Evolutionary conservation across 2,888 invertebrate species (phyloP), one percentile per base, ranked within the genome.

Genomic region (Stenotaenia linearis): DNA sequence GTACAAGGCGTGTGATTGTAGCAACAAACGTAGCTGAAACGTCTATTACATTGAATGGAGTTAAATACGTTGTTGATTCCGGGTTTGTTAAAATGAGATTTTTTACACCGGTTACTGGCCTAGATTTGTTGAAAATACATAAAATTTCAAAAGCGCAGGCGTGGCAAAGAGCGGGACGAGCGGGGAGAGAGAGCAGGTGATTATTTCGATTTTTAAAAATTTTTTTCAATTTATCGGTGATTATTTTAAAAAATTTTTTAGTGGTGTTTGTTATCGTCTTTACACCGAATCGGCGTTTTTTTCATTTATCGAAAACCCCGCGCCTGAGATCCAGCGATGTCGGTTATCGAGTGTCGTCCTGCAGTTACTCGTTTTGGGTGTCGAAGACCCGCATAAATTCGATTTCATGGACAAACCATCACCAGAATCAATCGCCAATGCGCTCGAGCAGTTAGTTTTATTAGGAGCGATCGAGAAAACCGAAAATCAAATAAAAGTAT

Each of bases 351-450:
- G 91, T 78, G 92, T 95, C 1, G 89, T 93, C 28, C 87, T 98
- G 78, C 92, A 97, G 85, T 87, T 98, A 77, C 88, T 97, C 82
- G 92, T 95, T 0, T 89, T 96, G 82, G 95, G 94, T 21, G 90
- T 97, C 80, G 91, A 93, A 82, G 92, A 88, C 83, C 84, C 95
- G 15, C 88, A 90, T 61, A 90, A 90, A 15, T 97, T 98, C 86
- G 95, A 97, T 84, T 93, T 98, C 84, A 91, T 98, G 86, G 97
- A 97, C 85, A 90, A 91, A 83, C 98, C 98, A 0, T 90, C 93
- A 0, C 88, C 89, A 25, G 93, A 94, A 79, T 90, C 84, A 28
- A 83, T 86, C 3, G 80, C 82, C 25, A 84, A 84, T 81, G 89
- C 89, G 0, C 82, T 89, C 37, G 84, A 86, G 37, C 87, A 88